Conservation (phyloP, 2,113 vertebrate species). For the Stigmatopora nigra region DNA sequence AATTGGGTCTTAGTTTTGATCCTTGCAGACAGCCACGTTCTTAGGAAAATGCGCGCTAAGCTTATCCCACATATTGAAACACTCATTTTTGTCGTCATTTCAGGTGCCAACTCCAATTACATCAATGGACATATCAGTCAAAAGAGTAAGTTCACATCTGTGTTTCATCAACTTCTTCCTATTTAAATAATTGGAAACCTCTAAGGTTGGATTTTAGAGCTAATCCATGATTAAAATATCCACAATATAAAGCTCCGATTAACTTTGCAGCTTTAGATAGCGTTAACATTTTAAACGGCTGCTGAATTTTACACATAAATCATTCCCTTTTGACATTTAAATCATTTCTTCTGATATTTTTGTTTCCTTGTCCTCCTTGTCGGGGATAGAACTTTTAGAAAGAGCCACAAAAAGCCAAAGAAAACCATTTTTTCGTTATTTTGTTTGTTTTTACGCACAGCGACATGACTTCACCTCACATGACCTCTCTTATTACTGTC, state of each 20-base stretch:
- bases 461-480: background rate
- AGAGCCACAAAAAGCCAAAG: background rate
- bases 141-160: conserved; percentile 72
- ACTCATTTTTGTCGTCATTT: conserved; percentile 6
- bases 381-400: background rate
- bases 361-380: background rate
- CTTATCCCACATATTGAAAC: background rate
- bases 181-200: background rate
- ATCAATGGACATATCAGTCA: conserved; percentile 89
- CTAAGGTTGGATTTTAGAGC: background rate
- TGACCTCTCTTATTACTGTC: background rate
- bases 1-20: background rate
- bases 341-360: background rate
- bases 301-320: background rate
- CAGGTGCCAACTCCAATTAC: conserved; percentile 82
- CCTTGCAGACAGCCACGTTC: background rate
- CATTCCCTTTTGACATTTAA: background rate
- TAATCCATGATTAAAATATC: background rate
- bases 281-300: background rate
- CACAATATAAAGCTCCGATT: background rate
- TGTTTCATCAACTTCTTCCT: background rate
- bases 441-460: background rate
- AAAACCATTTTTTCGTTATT: background rate
- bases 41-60: background rate
- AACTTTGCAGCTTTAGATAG: background rate